Conservation (phyloP, 2,113 vertebrate species). For the Ivindomyrus marchei region DNA sequence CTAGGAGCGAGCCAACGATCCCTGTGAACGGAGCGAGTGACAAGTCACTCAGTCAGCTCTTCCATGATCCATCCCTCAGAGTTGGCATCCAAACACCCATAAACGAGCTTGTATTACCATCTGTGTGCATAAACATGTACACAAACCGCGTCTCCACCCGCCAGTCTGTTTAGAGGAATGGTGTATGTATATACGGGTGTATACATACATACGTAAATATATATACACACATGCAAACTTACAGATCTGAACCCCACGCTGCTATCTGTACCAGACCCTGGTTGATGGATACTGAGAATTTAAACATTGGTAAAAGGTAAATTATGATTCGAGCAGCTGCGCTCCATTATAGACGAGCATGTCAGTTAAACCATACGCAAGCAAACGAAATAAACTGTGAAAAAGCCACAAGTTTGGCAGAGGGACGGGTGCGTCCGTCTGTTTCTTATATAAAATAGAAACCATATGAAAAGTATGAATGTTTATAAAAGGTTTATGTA, state of each 20-base stretch:
- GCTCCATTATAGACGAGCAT: background rate
- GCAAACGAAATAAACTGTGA: background rate
- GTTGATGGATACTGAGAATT: background rate
- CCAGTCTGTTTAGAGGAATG: background rate
- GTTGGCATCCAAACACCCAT: background rate
- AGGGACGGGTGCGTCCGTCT: background rate
- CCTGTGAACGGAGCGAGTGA: background rate
- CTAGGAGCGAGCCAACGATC: constrained; percentile 21
- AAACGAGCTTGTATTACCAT: background rate
- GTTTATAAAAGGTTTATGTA: background rate
- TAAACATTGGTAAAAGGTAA: background rate
- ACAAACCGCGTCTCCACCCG: background rate
- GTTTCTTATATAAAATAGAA: constrained; percentile 16
- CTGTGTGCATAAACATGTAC: background rate
- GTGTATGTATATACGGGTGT: background rate
- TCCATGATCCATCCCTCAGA: background rate
- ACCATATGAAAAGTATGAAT: constrained; percentile 6
- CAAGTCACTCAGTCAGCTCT: background rate
- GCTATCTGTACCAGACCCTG: background rate
- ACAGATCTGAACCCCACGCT: background rate
- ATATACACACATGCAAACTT: background rate
- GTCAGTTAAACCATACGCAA: background rate
- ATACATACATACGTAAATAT: background rate
- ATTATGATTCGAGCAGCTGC: background rate
- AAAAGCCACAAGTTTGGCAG: background rate